Base-by-base conservation (phyloP, 2,113 vertebrate species). In the Cheirogaleus medius region DNA sequence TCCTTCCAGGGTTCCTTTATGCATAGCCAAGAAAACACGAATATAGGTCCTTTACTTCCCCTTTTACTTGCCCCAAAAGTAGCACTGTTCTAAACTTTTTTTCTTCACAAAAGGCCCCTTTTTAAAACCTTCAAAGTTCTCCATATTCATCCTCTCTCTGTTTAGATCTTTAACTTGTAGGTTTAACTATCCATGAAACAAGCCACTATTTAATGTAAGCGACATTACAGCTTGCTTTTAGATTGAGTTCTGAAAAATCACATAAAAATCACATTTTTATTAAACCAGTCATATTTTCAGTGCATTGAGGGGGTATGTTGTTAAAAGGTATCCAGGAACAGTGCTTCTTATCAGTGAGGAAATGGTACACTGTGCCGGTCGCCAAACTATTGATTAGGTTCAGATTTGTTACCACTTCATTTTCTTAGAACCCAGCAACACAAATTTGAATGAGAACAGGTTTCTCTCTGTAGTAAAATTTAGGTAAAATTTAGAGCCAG, bases 341-440 rank as follows among this genome's bases (percentile, higher is more conserved):
- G 21, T 15, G 29, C 14, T 27, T 52, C 54, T 80, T 1, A 27
- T 20, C 2, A 7, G 0, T 6, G 47, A 81, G 29, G 63, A 32
- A 18, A 18, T 3, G 23, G 32, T 1, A 2, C 15, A 13, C 0
- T 4, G 0, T 1, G 10, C 15, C 0, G 0, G 18, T 39, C 60
- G 17, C 25, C n/a, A 17, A 29, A 13, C 47, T 15, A 4, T 13
- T 47, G 56, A 20, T 42, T 4, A 13, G 13, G 39, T 47, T 78
- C 68, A 8, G 27, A 32, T 23, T 27, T 78, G 9, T 3, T 7
- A 27, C 44, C 13, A 14, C 15, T 4, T 34, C 5, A 0, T 8
- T 32, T 47, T 29, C 34, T 82, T 29, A 44, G 58, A 56, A 27
- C 12, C 58, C 64, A 76, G 95, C 8, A 14, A 9, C 21, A 52